Percentiles rank a stretch among this genome's conserved stretches.
These are phyloP conservation scores for Trachemys scripta DNA, from an alignment of 2,113 vertebrate genomes.

Conservation along the genomic window DNA sequence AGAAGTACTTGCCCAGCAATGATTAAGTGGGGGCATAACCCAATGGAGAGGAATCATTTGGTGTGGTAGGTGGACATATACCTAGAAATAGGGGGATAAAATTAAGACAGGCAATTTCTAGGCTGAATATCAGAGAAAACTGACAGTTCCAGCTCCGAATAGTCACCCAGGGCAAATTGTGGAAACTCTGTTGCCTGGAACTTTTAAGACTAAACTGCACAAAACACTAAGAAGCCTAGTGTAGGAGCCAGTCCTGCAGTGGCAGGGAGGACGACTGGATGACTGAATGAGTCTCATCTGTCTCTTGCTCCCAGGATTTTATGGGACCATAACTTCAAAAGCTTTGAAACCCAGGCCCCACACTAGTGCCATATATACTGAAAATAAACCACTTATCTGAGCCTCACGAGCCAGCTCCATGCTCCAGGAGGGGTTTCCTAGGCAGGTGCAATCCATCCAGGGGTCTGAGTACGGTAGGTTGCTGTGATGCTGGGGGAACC, in stretches of 20 bases:
- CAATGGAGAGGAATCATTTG: neutral
- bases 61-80: neutral
- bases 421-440: neutral
- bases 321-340: neutral
- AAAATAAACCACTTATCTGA: neutral
- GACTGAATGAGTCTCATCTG: neutral
- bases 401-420: fast-evolving
- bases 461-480: neutral
- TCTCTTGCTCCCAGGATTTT: neutral
- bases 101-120: neutral
- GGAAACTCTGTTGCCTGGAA: neutral
- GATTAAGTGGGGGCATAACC: neutral
- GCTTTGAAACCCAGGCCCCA: neutral
- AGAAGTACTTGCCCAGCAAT: no score
- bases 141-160: neutral
- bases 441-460: neutral
- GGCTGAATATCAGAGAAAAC: neutral
- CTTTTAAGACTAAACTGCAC: neutral
- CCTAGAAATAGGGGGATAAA: neutral
- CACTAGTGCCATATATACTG: neutral
- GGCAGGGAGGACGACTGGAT: neutral
- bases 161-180: neutral
- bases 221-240: neutral
- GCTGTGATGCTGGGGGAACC: no score
- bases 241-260: neutral